Conservation (phyloP, 2,113 vertebrate species). For the Dicrurus megarhynchus region DNA sequence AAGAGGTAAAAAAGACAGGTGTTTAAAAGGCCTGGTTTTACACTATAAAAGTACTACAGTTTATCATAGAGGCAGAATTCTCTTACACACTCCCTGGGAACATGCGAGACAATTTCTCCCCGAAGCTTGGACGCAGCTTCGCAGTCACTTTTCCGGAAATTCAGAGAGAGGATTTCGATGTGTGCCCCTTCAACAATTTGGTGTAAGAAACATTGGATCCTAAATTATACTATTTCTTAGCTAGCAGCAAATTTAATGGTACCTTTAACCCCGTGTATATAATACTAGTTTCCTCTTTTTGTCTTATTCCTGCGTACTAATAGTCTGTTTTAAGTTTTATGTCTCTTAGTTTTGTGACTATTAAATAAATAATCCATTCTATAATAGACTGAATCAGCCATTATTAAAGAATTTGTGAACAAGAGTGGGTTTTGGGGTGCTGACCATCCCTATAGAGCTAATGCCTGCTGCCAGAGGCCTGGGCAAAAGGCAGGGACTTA, state of each 20-base stretch:
- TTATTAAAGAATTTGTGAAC: neutral
- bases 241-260: neutral
- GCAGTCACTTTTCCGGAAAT: neutral
- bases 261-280: neutral
- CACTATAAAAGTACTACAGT: neutral
- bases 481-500: neutral
- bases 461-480: neutral
- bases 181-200: neutral
- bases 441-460: neutral
- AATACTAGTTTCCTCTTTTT: neutral
- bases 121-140: neutral
- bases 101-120: fast-evolving
- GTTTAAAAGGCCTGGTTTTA: neutral
- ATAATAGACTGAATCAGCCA: neutral
- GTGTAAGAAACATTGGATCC: neutral
- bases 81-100: neutral
- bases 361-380: neutral
- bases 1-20: neutral
- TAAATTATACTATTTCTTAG: neutral
- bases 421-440: neutral
- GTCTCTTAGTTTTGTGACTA: neutral
- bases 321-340: neutral
- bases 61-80: neutral
- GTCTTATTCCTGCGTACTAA: neutral
- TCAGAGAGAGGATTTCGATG: neutral